These are phyloP conservation scores for Drosophila sucinea DNA, from an alignment of 1,140 invertebrate species.

Conservation along the genomic window DNA sequence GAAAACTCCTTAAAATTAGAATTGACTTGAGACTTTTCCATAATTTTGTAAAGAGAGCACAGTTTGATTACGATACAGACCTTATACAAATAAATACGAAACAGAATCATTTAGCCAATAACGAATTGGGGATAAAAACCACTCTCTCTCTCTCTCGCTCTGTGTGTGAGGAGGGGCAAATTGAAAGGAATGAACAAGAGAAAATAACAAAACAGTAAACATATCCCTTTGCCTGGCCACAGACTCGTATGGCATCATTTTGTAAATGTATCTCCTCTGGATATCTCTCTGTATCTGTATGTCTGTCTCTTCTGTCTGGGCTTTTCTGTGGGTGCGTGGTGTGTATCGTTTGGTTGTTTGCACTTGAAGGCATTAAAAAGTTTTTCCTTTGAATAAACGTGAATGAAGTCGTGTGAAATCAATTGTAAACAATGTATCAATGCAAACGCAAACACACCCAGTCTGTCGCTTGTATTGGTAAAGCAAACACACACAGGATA, in stretches of 20 bases:
- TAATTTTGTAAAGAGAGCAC: neutral
- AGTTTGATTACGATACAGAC: neutral
- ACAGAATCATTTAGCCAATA: conserved; percentile 4
- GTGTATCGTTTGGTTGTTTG: conserved; percentile 65
- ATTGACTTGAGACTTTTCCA: no score
- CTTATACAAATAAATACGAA: neutral
- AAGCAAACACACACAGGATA: conserved; percentile 16
- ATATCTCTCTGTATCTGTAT: neutral
- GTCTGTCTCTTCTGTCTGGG: neutral
- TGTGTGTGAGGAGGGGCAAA: neutral
- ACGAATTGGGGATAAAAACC: neutral
- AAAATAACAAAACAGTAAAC: conserved; percentile 31
- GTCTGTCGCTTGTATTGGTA: conserved; percentile 10
- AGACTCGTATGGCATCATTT: conserved; percentile 21
- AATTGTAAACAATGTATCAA: conserved; percentile 77
- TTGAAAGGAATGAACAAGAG: conserved; percentile 19
- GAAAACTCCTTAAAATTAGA: no score
- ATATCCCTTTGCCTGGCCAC: conserved; percentile 32
- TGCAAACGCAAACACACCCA: conserved; percentile 54
- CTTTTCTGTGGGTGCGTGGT: conserved; percentile 44
- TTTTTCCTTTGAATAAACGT: conserved; percentile 71
- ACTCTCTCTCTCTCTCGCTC: no score
- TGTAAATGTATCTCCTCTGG: conserved; percentile 1
- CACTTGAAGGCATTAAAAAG: conserved; percentile 73
- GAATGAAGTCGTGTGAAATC: conserved; percentile 75